Conservation (phyloP, 2,113 vertebrate genomes). For the Engystomops pustulosus region DNA sequence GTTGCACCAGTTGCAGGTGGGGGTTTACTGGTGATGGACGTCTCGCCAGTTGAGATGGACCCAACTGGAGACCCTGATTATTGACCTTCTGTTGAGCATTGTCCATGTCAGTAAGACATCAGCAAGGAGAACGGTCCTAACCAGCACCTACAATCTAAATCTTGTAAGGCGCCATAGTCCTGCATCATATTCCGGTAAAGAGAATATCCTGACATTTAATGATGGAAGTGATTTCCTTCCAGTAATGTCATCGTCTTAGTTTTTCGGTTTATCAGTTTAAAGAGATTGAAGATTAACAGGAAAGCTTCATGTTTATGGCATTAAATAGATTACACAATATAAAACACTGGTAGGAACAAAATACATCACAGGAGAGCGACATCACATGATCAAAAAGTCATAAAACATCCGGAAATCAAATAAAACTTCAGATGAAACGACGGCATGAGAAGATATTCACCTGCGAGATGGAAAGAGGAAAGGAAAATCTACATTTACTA, state of each 20-base stretch:
- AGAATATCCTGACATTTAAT: conserved; percentile 1
- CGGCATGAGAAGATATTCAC: neutral
- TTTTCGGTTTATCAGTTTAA: conserved; percentile 13
- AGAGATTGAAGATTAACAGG: conserved; percentile 18
- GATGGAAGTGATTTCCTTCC: neutral
- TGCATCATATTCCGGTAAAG: neutral
- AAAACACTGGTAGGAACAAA: neutral
- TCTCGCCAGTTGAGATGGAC: too few relatives aligned
- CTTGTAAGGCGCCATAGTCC: too few relatives aligned
- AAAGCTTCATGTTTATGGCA: conserved; percentile 7
- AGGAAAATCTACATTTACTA: too few relatives aligned
- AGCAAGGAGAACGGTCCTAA: neutral
- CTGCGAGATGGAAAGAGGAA: neutral
- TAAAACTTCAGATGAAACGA: neutral
- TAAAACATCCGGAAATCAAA: neutral
- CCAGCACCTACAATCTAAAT: too few relatives aligned
- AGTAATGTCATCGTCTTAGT: neutral
- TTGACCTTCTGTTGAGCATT: neutral
- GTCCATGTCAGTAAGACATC: neutral
- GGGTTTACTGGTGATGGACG: too few relatives aligned
- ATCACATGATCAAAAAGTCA: neutral
- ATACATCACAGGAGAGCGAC: neutral
- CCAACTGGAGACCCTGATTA: neutral
- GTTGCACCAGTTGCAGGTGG: too few relatives aligned
- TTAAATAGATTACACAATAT: neutral